Evolutionary conservation across 2,113 vertebrate genomes (phyloP), one percentile per base, ranked within the genome.

Genomic region (Podarcis raffonei): DNA sequence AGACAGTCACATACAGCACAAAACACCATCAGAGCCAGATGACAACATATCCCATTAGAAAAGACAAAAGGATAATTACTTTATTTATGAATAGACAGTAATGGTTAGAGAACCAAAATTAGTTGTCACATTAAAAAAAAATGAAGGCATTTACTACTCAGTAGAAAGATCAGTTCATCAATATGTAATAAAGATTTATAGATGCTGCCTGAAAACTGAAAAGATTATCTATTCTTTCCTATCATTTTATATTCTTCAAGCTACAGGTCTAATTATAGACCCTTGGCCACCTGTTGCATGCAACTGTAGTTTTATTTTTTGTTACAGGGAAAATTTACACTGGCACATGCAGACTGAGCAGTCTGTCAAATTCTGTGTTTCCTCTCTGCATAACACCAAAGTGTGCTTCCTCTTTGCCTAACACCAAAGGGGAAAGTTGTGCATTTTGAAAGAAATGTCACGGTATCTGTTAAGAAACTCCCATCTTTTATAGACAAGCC

Each of bases 201-300:
- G 78, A 81, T 72, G 59, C 13, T 62, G 25, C 27, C 72, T 88
- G 27, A 65, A 48, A 42, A 76, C 35, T 66, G 37, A 48, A 7
- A 71, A 32, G 57, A 88, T 48, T 5, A 76, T 66, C 35, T 18
- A 18, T 86, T 88, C 75, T 25, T 32, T 7, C 9, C 20, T 39
- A 48, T 65, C 62, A 30, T 48, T 48, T 65, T 74, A 81, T 82
- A 82, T 75, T 75, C 65, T 83, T 82, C 35, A n/a, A 8, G 72
- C 72, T 30, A 57, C 35, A 88, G 20, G 37, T 87, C 25, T 71
- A 88, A 88, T 83, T 88, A 48, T 25, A 80, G 30, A 83, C 42
- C 23, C n/a, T 72, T 39, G 25, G 66, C 68, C 78, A 87, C 25
- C 48, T 81, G 78, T 66, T 88, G 72, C 53, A 88, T 82, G 25